Conservation (phyloP, 2,113 vertebrate species). For the Rhadina sibilatrix region DNA sequence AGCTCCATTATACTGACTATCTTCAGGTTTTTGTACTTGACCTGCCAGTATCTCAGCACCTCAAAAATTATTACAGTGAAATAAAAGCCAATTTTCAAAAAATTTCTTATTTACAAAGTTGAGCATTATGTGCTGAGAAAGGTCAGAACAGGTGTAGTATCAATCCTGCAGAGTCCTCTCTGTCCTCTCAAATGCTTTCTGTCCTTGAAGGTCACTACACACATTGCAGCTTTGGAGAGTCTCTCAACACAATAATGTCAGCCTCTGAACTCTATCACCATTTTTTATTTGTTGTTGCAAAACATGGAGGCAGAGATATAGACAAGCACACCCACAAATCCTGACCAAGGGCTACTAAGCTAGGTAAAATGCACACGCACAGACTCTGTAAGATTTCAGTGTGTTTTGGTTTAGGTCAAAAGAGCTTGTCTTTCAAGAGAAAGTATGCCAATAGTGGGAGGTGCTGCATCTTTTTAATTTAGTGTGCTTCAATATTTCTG, state of each 20-base stretch:
- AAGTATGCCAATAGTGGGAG: background rate
- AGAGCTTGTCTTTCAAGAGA: background rate
- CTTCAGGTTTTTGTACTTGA: background rate
- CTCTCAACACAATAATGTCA: background rate
- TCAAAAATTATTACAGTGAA: background rate
- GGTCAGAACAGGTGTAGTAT: background rate
- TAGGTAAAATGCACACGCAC: fast-evolving
- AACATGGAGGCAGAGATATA: background rate
- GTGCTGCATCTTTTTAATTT: background rate
- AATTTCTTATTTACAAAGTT: background rate
- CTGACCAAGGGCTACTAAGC: background rate
- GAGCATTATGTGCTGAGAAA: background rate
- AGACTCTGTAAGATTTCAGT: background rate
- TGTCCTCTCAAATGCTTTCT: background rate
- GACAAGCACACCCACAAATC: background rate
- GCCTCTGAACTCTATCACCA: background rate
- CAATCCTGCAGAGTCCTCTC: background rate
- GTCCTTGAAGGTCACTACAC: background rate
- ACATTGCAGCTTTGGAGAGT: background rate
- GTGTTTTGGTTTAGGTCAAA: background rate
- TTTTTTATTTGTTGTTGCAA: background rate
- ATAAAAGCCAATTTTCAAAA: background rate
- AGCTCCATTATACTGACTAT: background rate
- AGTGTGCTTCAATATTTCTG: background rate
- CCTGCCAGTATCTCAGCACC: background rate